Evolutionary conservation across 2,113 vertebrate species (phyloP).

Genomic region (Onychorhynchus coronatus): DNA sequence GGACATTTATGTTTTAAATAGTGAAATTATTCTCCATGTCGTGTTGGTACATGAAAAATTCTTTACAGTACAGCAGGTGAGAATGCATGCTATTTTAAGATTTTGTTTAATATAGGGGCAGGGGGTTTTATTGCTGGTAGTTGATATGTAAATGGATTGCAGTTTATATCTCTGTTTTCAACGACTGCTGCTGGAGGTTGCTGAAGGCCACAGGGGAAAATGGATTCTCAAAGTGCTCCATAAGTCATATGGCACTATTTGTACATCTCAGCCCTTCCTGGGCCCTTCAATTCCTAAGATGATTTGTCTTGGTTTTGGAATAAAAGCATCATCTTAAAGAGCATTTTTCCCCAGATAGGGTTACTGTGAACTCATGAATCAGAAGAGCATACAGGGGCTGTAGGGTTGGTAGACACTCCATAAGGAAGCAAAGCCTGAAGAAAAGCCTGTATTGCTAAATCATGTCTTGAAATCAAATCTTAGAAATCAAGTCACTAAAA

Average conservation of each 20-base stretch:
- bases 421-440: neutral
- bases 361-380: neutral
- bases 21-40: neutral
- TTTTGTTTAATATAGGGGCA: neutral
- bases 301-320: neutral
- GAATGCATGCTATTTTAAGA: neutral
- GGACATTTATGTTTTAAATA: neutral
- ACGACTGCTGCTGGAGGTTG: neutral
- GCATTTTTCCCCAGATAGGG: neutral
- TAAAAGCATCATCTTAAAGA: neutral
- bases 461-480: neutral
- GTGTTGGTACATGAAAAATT: neutral
- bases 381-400: neutral
- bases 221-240: neutral
- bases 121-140: neutral
- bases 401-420: neutral
- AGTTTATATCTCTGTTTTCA: neutral
- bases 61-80: neutral
- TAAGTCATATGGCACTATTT: neutral
- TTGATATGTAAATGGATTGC: neutral
- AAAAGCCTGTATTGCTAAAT: neutral
- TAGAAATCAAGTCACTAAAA: neutral
- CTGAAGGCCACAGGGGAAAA: neutral
- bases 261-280: neutral
- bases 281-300: neutral